Percentiles rank a stretch among this genome's conserved stretches.
phyloP scores from a whole-genome alignment of 64 coral and sea anemone genomes.

The Acropora tenuis region DNA sequence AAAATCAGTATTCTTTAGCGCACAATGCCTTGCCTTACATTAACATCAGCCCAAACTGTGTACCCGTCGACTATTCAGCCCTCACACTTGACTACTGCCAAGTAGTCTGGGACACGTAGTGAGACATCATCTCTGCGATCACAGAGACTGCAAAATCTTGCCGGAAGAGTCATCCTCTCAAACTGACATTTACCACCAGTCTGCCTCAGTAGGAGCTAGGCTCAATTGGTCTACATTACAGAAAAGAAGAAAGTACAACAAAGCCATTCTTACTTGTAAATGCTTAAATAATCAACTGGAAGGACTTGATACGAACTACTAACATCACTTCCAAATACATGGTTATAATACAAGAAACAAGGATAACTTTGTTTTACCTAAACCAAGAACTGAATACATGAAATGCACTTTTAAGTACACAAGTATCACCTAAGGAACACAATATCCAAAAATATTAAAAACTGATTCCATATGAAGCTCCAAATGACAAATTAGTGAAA shows the following conservation, averaged over 20 bases:
- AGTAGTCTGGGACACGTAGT: conserved; percentile 5
- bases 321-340: conserved; percentile 1
- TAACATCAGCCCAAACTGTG: conserved; percentile 30
- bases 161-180: neutral
- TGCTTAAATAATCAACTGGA: conserved; percentile 28
- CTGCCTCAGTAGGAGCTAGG: conserved; percentile 5
- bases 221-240: conserved; percentile 7
- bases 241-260: too few species aligned
- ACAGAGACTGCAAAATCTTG: neutral
- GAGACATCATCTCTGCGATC: neutral
- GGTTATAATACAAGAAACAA: conserved; percentile 33
- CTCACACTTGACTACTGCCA: neutral
- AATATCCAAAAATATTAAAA: too few species aligned
- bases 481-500: too few species aligned
- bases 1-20: conserved; percentile 50
- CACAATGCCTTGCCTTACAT: conserved; percentile 35
- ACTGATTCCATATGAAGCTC: too few species aligned
- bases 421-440: neutral
- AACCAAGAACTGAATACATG: conserved; percentile 32
- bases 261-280: conserved; percentile 25
- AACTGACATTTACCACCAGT: neutral
- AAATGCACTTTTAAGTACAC: conserved; percentile 24
- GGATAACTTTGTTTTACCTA: neutral
- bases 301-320: conserved; percentile 36
- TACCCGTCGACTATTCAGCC: neutral